Conservation (phyloP, 2,888 invertebrate genomes). For the Rosalia funebris region DNA sequence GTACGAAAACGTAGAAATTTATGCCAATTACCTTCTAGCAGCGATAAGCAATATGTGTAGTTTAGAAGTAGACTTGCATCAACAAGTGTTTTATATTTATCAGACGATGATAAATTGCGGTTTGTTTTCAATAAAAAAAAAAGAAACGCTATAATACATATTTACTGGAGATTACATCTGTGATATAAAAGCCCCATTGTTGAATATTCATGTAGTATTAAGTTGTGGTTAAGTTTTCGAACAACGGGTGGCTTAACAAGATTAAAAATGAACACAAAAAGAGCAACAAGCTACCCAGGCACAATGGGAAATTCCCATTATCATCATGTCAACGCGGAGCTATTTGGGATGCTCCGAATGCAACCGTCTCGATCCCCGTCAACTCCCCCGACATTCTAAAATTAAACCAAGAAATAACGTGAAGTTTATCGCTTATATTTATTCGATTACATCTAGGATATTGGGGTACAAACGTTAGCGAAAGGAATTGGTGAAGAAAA, state of each 20-base stretch:
- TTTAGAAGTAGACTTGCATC: no score
- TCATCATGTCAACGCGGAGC: constrained; percentile 50
- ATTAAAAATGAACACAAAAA: constrained; percentile 33
- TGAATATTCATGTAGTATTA: constrained; percentile 29
- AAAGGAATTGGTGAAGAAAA: no score
- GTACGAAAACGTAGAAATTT: no score
- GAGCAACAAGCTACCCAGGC: constrained; percentile 30
- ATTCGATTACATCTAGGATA: no score
- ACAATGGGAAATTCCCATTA: constrained; percentile 57
- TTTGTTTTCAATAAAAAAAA: not conserved
- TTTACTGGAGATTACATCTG: constrained; percentile 10
- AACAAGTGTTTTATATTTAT: no score
- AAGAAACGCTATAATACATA: not conserved
- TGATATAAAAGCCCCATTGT: constrained; percentile 20
- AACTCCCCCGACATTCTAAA: constrained; percentile 24
- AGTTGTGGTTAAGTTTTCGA: constrained; percentile 28
- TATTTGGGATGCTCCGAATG: constrained; percentile 40
- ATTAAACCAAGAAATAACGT: not conserved
- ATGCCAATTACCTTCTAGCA: no score
- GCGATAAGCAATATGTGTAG: no score
- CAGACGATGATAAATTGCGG: not conserved
- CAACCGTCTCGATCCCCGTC: constrained; percentile 2
- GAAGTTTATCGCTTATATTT: not conserved
- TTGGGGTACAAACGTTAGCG: no score
- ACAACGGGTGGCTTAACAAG: constrained; percentile 32